Evolutionary conservation across 2,888 invertebrate genomes (phyloP).

Genomic region (Drosophila suboccidentalis): DNA sequence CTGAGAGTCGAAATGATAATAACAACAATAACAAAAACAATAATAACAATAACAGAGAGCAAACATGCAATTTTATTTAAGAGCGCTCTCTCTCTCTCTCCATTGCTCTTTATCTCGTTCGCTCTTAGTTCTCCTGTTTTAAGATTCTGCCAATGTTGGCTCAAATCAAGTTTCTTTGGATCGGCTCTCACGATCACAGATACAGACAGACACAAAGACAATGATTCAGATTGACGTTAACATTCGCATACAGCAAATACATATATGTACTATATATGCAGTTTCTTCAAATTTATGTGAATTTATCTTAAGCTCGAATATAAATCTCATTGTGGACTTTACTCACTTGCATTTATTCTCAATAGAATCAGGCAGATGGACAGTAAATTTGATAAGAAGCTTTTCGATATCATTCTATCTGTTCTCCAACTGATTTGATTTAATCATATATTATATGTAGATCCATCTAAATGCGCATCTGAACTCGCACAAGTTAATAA

Average conservation of each 20-base stretch:
- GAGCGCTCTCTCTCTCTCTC: not conserved
- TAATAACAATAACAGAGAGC: slow-evolving; percentile 42
- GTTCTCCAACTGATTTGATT: not conserved
- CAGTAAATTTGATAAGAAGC: slow-evolving; percentile 21
- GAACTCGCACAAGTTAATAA: not conserved
- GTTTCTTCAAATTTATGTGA: not conserved
- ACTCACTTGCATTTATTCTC: slow-evolving; percentile 58
- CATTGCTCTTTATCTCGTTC: not conserved
- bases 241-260: slow-evolving; percentile 2
- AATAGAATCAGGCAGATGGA: slow-evolving; percentile 24
- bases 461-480: not conserved
- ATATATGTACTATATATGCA: not conserved
- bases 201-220: not conserved
- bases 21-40: not conserved
- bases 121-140: not conserved
- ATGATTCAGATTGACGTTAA: slow-evolving; percentile 15
- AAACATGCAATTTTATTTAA: not conserved
- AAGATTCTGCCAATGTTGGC: slow-evolving; percentile 8
- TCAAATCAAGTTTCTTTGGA: slow-evolving; percentile 47
- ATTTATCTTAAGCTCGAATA: slow-evolving; percentile 3
- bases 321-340: slow-evolving; percentile 50
- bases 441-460: not conserved
- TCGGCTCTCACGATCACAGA: slow-evolving; percentile 18
- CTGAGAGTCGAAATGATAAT: slow-evolving; percentile 5
- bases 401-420: slow-evolving; percentile 27